Evolutionary conservation across 2,888 invertebrate genomes (phyloP).

Genomic region (Phymatocera aterrima): DNA sequence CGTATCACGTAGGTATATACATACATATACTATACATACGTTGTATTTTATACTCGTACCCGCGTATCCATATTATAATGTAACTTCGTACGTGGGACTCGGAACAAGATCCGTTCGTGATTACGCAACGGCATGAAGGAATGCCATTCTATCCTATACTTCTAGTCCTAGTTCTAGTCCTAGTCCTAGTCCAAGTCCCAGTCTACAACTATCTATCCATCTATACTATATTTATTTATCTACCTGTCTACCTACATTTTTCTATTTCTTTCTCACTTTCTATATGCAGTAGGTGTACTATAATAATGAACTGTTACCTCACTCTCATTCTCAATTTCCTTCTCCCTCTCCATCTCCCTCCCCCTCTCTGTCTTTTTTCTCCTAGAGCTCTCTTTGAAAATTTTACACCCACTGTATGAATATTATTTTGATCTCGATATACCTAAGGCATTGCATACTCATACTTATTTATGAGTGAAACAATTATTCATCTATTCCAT

Average conservation of each 20-base stretch:
- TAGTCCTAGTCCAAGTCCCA: constrained; percentile 8
- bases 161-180: too few species aligned
- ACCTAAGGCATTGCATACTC: too few species aligned
- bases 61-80: background rate
- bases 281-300: too few species aligned
- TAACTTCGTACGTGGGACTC: constrained; percentile 11
- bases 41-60: background rate
- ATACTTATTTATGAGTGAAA: too few species aligned
- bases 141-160: constrained; percentile 22
- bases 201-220: constrained; percentile 1
- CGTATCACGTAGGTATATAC: too few species aligned
- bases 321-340: background rate
- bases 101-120: constrained; percentile 31
- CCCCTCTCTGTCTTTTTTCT: too few species aligned
- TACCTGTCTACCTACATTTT: constrained; percentile 14
- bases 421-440: too few species aligned
- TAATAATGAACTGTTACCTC: background rate
- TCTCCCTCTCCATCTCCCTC: too few species aligned
- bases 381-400: too few species aligned
- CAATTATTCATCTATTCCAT: too few species aligned
- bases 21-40: background rate
- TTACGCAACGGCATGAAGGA: constrained; percentile 23
- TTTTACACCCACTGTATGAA: too few species aligned
- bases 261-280: constrained; percentile 26
- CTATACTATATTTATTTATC: background rate